Percentiles rank a stretch among this genome's conserved stretches.
Evolutionary conservation across 1,140 invertebrate species (phyloP).

Genomic region (Brachionus paranguensis): DNA sequence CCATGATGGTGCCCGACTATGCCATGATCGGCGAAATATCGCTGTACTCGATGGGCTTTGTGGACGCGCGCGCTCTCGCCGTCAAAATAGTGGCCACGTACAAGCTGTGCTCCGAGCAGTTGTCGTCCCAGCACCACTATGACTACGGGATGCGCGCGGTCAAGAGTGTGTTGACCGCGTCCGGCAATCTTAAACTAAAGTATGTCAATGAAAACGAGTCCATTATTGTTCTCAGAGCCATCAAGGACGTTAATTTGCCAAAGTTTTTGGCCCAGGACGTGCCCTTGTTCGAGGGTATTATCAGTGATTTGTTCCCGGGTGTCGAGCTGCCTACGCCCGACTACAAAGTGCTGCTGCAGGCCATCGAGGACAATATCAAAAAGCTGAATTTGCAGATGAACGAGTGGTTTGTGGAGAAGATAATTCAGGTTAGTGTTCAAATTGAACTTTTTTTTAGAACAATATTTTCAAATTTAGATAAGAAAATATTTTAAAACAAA

Average conservation of each 20-base stretch:
- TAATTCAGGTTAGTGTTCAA: constrained; percentile 47
- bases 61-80: constrained; percentile 51
- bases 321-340: constrained; percentile 58
- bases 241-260: constrained; percentile 93
- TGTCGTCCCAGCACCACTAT: constrained; percentile 57
- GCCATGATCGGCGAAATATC: constrained; percentile 57
- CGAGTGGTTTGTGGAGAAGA: constrained; percentile 55
- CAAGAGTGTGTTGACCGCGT: constrained; percentile 55
- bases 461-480: no score
- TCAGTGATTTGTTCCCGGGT: constrained; percentile 56
- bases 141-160: constrained; percentile 57
- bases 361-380: constrained; percentile 53
- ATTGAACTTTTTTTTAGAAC: no score
- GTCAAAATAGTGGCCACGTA: constrained; percentile 56
- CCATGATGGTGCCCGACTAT: constrained; percentile 58
- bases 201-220: constrained; percentile 70
- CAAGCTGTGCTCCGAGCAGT: constrained; percentile 55
- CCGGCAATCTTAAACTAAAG: constrained; percentile 61
- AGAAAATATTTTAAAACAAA: no score
- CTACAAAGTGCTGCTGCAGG: constrained; percentile 60
- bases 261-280: constrained; percentile 66
- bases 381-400: constrained; percentile 52
- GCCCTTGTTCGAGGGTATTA: constrained; percentile 56
- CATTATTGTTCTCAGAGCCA: constrained; percentile 68
- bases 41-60: constrained; percentile 56